A percentile compares a stretch with the other conserved stretches of the same genome.
Evolutionary conservation across 2,888 invertebrate species (phyloP).

Genomic region (Ectropis crepuscularia): DNA sequence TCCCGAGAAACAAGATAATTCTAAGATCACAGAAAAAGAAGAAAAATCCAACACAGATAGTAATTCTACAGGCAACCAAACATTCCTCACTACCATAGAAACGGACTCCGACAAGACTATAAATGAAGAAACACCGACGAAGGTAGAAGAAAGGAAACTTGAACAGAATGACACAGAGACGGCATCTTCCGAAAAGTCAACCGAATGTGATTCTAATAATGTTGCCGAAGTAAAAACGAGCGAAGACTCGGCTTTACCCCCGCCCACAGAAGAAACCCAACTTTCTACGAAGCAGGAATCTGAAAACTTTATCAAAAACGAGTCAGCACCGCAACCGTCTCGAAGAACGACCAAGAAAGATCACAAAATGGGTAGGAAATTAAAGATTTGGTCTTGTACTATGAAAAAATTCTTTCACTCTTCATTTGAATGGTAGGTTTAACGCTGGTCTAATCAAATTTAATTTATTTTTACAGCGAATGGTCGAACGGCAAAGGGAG

Average conservation of each 20-base stretch:
- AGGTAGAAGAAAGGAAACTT: slow-evolving; percentile 20
- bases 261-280: slow-evolving; percentile 12
- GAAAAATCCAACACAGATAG: slow-evolving; percentile 26
- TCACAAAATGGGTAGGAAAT: slow-evolving; percentile 67
- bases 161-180: slow-evolving; percentile 18
- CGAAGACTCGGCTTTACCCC: slow-evolving; percentile 21
- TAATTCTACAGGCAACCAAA: slow-evolving; percentile 7
- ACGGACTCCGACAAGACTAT: slow-evolving; percentile 4
- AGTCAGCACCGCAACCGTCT: slow-evolving; percentile 40
- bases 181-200: neutral
- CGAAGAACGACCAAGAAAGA: slow-evolving; percentile 55
- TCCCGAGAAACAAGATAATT: slow-evolving; percentile 45
- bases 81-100: slow-evolving; percentile 8
- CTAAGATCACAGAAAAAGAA: slow-evolving; percentile 13
- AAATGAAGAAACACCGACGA: slow-evolving; percentile 8
- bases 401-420: slow-evolving; percentile 48
- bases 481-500: slow-evolving; percentile 61
- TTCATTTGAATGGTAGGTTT: slow-evolving; percentile 44
- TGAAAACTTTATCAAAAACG: slow-evolving; percentile 51
- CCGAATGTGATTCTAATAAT: slow-evolving; percentile 11
- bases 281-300: slow-evolving; percentile 47
- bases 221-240: slow-evolving; percentile 28
- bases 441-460: slow-evolving; percentile 34
- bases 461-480: slow-evolving; percentile 63
- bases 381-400: slow-evolving; percentile 52